Percentiles rank a stretch among this genome's conserved stretches.
These are phyloP conservation scores for Syrmaticus mikado DNA, from an alignment of 2,113 vertebrate genomes.

Conservation along the genomic window DNA sequence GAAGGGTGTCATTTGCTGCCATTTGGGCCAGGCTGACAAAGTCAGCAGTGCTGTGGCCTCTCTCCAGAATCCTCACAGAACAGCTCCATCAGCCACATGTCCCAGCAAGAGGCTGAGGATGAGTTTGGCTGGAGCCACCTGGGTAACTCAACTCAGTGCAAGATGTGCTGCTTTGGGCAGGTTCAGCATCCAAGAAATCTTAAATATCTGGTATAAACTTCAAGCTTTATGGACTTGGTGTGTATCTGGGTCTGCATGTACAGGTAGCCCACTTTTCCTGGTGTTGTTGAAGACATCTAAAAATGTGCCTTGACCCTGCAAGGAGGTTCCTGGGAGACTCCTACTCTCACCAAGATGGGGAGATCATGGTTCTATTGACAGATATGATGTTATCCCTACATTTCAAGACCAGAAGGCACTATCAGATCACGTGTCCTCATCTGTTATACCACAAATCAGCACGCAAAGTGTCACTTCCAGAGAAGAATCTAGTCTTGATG, in stretches of 20 bases:
- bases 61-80: not conserved
- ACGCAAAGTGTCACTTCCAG: not conserved
- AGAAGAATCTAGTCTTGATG: not conserved
- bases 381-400: not conserved
- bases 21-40: not conserved
- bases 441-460: not conserved
- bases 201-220: not conserved
- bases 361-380: not conserved
- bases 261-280: not conserved
- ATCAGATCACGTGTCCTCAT: not conserved
- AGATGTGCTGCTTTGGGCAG: not conserved
- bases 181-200: not conserved
- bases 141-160: not conserved
- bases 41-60: not conserved
- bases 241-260: not conserved
- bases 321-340: not conserved
- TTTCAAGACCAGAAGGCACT: not conserved
- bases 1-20: not conserved
- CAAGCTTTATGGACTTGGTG: not conserved
- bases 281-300: not conserved
- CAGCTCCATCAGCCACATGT: not conserved
- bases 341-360: not conserved
- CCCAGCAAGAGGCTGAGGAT: not conserved
- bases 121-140: not conserved
- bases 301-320: not conserved